Conservation (phyloP, 2,113 vertebrate genomes). For the Spheniscus mendiculus region DNA sequence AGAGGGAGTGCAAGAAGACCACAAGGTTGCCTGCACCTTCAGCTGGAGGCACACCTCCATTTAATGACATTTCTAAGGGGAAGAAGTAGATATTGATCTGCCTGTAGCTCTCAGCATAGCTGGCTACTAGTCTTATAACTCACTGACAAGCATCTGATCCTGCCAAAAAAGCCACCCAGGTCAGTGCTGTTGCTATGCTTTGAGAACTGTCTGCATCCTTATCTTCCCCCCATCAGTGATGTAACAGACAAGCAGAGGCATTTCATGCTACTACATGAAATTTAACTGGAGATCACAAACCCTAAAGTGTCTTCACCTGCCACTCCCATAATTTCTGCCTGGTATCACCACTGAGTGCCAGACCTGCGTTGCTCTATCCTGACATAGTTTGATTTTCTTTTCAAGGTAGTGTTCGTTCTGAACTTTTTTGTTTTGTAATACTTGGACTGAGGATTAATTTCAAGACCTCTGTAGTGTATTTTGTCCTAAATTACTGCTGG, state of each 20-base stretch:
- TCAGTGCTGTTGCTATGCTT: background rate
- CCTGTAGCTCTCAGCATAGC: background rate
- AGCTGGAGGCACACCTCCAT: background rate
- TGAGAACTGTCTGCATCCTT: background rate
- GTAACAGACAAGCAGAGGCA: background rate
- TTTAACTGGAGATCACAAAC: background rate
- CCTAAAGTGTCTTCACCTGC: background rate
- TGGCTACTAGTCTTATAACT: background rate
- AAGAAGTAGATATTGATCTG: background rate
- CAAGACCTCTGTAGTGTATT: background rate
- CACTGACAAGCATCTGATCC: background rate
- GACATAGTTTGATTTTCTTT: background rate
- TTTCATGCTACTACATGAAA: background rate
- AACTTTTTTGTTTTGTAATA: background rate
- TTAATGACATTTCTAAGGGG: background rate
- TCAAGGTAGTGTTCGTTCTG: background rate
- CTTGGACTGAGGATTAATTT: background rate
- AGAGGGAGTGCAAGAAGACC: background rate
- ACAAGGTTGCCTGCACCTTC: background rate
- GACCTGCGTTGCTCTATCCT: background rate
- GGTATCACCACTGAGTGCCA: background rate
- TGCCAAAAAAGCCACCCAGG: background rate
- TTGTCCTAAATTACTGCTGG: background rate
- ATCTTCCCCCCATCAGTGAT: background rate
- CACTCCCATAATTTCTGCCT: background rate